phyloP scores from a whole-genome alignment of 2,113 vertebrate genomes.

The Hippoglossus stenolepis region DNA sequence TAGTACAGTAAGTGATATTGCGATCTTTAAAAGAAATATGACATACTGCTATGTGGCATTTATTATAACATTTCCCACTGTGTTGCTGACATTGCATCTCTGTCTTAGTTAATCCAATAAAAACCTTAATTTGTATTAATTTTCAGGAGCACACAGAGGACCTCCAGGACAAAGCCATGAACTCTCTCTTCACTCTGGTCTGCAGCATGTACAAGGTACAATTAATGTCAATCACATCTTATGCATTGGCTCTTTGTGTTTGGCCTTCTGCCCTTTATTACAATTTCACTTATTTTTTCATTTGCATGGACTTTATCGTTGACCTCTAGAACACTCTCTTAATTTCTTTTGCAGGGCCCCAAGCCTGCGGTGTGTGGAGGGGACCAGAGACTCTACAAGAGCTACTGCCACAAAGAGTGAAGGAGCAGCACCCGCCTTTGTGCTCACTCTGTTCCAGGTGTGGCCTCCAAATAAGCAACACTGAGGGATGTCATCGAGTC shows the following conservation, averaged over 20 bases:
- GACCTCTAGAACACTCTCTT: not conserved
- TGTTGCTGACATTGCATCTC: not conserved
- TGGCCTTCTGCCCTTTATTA: not conserved
- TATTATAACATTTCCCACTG: not conserved
- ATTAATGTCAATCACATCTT: not conserved
- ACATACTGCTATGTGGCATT: not conserved
- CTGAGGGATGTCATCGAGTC: constrained; percentile 13
- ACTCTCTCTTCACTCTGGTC: constrained; percentile 81
- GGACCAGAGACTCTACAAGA: constrained; percentile 41
- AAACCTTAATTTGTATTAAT: not conserved
- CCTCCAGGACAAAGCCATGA: constrained; percentile 74
- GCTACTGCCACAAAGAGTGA: constrained; percentile 60
- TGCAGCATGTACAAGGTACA: constrained; percentile 86
- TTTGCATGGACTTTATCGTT: not conserved
- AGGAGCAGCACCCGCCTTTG: not conserved
- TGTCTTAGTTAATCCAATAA: not conserved
- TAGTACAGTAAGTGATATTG: no score
- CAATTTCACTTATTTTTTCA: not conserved
- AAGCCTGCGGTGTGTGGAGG: constrained; percentile 78
- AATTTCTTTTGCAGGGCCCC: constrained; percentile 74
- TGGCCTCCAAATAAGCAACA: constrained; percentile 29
- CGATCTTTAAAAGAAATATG: no score
- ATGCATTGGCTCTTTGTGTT: not conserved
- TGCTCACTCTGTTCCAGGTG: constrained; percentile 38
- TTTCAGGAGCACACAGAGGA: constrained; percentile 77